Evolutionary conservation across 30 jellyfish, hydroid and myxozoan species (phyloP).

Genomic region (Pseudorhiza aurosa): DNA sequence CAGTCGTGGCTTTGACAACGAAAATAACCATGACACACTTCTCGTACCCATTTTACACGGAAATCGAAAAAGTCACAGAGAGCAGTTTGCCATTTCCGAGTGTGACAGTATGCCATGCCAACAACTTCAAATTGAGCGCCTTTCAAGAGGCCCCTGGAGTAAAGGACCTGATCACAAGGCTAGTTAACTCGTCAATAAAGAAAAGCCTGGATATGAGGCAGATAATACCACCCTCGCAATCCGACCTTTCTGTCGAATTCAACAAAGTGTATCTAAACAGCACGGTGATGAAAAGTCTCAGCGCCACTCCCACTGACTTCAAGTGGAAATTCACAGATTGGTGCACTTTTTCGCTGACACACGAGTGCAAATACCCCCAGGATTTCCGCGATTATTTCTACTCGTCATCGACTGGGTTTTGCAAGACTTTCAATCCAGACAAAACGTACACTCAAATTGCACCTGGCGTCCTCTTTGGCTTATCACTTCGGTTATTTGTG

Average conservation of each 20-base stretch:
- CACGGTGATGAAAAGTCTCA: constrained; percentile 1
- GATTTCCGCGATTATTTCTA: constrained; percentile 35
- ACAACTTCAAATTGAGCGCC: constrained; percentile 37
- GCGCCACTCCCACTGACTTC: constrained; percentile 14
- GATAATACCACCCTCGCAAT: not conserved
- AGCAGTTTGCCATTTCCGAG: constrained; percentile 16
- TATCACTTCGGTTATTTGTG: not conserved
- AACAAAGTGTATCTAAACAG: constrained; percentile 1
- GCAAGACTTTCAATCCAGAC: constrained; percentile 33
- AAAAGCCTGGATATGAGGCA: not conserved
- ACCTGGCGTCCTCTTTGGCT: constrained; percentile 28
- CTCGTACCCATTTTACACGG: constrained; percentile 6
- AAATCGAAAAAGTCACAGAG: constrained; percentile 16
- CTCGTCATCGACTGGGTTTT: constrained; percentile 14
- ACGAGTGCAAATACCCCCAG: constrained; percentile 6
- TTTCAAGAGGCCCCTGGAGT: not conserved
- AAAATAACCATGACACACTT: not conserved
- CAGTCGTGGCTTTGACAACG: not conserved
- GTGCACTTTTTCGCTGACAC: constrained; percentile 19
- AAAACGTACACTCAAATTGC: constrained; percentile 23
- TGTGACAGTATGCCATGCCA: constrained; percentile 54
- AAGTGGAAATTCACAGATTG: constrained; percentile 31
- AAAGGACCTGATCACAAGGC: not conserved
- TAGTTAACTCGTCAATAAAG: not conserved
- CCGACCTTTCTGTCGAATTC: not conserved